Evolutionary conservation across 2,113 vertebrate species (phyloP).

Genomic region (Centropristis striata): DNA sequence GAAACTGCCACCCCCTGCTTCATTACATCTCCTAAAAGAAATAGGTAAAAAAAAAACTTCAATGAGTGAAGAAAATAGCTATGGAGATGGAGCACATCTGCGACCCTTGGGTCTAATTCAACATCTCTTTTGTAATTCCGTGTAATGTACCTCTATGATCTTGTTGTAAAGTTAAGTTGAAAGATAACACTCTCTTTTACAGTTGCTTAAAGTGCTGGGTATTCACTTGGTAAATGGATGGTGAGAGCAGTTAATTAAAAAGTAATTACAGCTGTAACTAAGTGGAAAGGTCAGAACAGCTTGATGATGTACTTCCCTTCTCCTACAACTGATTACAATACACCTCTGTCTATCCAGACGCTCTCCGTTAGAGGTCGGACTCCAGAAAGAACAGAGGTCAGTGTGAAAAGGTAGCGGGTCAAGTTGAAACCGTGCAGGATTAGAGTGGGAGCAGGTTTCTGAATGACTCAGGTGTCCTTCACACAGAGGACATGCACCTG

Average conservation of each 20-base stretch:
- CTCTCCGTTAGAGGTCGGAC: not conserved
- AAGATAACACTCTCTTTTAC: conserved; percentile 29
- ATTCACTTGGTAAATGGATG: conserved; percentile 48
- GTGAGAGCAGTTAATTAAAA: conserved; percentile 60
- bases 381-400: not conserved
- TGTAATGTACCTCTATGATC: conserved; percentile 34
- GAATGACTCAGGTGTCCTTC: no score
- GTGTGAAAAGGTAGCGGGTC: not conserved
- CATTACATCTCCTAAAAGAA: conserved; percentile 72
- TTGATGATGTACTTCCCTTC: conserved; percentile 38
- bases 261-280: conserved; percentile 61
- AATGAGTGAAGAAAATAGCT: conserved; percentile 31
- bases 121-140: conserved; percentile 39
- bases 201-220: conserved; percentile 25
- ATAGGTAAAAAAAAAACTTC: conserved; percentile 26
- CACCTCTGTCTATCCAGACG: not conserved
- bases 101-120: conserved; percentile 48
- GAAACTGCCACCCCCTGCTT: conserved; percentile 67
- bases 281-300: conserved; percentile 57
- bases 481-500: no score
- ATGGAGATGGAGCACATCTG: conserved; percentile 31
- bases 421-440: not conserved
- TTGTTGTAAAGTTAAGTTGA: conserved; percentile 50
- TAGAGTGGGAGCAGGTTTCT: not conserved
- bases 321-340: conserved; percentile 28